Conservation (phyloP, 2,888 invertebrate species). For the Xanthostigma xanthostigma region DNA sequence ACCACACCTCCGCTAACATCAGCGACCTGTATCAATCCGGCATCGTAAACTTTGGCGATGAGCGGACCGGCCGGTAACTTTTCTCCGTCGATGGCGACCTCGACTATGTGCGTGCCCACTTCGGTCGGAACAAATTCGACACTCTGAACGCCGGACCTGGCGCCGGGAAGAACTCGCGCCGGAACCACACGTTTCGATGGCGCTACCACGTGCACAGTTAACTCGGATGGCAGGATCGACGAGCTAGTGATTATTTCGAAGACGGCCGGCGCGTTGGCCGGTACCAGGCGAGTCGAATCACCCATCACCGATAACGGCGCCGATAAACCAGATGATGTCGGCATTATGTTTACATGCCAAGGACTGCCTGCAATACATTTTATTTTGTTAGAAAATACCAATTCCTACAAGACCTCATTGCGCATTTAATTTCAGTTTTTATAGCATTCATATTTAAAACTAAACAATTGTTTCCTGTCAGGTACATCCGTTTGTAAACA, state of each 20-base stretch:
- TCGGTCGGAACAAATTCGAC: slow-evolving; percentile 87
- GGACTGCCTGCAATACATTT: slow-evolving; percentile 60
- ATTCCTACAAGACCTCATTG: no score
- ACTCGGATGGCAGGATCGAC: slow-evolving; percentile 35
- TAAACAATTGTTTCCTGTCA: no score
- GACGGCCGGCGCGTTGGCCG: slow-evolving; percentile 76
- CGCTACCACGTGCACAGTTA: slow-evolving; percentile 55
- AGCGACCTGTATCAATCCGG: slow-evolving; percentile 83
- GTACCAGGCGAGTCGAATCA: slow-evolving; percentile 78
- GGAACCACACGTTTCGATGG: slow-evolving; percentile 74
- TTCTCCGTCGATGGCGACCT: slow-evolving; percentile 74
- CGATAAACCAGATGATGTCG: slow-evolving; percentile 29
- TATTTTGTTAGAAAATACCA: no score
- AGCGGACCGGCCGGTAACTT: slow-evolving; percentile 82
- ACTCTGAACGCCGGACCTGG: slow-evolving; percentile 66
- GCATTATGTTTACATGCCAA: slow-evolving; percentile 86
- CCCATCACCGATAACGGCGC: slow-evolving; percentile 65
- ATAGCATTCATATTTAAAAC: no score
- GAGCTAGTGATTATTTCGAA: slow-evolving; percentile 70
- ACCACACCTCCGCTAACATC: slow-evolving; percentile 88
- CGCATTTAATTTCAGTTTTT: no score
- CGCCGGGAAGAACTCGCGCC: slow-evolving; percentile 69
- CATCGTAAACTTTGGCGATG: slow-evolving; percentile 88
- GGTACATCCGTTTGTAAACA: no score
- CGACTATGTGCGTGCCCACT: slow-evolving; percentile 89